These are phyloP conservation scores for Sternotherus odoratus DNA, from an alignment of 2,797 vertebrate species.

Conservation along the genomic window DNA sequence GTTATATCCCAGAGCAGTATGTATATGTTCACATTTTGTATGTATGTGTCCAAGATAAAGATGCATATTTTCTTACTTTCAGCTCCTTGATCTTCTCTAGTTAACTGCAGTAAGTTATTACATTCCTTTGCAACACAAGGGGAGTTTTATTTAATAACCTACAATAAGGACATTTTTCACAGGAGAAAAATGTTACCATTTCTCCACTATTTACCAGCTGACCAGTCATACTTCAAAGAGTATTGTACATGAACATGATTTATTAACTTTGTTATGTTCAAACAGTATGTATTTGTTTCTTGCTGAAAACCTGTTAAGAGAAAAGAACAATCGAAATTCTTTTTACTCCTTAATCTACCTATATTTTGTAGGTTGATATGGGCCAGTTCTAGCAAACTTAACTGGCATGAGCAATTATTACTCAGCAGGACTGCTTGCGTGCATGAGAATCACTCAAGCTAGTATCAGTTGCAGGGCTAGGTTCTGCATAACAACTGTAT, in stretches of 20 bases:
- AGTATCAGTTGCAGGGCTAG: background rate
- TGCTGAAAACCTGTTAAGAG: background rate
- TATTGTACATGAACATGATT: background rate
- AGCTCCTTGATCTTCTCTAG: background rate
- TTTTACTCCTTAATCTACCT: background rate
- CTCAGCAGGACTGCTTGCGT: background rate
- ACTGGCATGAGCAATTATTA: background rate
- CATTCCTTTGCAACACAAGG: background rate
- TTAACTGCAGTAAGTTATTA: conserved; percentile 18
- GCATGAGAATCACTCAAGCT: background rate
- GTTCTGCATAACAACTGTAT: background rate
- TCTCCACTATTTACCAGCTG: background rate
- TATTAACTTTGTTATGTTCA: background rate
- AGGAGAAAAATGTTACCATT: background rate
- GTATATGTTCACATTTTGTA: background rate
- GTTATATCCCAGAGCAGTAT: background rate
- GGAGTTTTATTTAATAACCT: background rate
- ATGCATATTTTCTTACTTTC: background rate
- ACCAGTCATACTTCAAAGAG: background rate
- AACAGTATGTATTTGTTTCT: background rate
- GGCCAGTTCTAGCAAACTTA: background rate
- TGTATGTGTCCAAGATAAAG: background rate
- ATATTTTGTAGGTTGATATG: background rate
- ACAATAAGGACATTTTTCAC: conserved; percentile 7
- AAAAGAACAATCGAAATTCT: background rate